phyloP scores from a whole-genome alignment of 2,113 vertebrate species.

The Pampusana beccarii region DNA sequence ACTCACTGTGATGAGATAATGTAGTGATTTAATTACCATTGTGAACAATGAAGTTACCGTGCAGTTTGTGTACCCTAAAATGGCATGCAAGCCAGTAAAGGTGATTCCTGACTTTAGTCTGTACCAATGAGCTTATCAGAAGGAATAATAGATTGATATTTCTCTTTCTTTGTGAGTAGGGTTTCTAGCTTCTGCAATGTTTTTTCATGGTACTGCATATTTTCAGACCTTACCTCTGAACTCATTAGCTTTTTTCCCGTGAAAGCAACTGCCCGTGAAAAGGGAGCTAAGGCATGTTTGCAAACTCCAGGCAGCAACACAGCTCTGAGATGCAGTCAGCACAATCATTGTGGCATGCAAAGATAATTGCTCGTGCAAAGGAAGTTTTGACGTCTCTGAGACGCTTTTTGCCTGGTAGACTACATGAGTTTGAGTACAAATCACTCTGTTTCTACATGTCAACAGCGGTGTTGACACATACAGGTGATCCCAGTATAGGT shows the following conservation, averaged over 20 bases:
- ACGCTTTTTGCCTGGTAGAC: slow-evolving; percentile 2
- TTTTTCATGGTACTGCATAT: not conserved
- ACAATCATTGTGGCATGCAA: slow-evolving; percentile 26
- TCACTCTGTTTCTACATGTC: not conserved
- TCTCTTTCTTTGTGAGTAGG: not conserved
- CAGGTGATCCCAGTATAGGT: not conserved
- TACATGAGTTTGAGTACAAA: not conserved
- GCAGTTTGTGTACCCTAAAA: slow-evolving; percentile 55
- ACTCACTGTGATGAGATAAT: slow-evolving; percentile 70
- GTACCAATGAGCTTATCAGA: not conserved
- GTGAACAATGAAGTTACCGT: slow-evolving; percentile 63
- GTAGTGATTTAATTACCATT: slow-evolving; percentile 64
- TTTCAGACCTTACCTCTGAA: slow-evolving; percentile 23
- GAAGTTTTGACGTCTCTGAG: not conserved
- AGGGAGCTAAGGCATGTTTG: slow-evolving; percentile 41
- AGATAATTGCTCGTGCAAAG: slow-evolving; percentile 27
- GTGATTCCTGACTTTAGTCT: slow-evolving; percentile 28
- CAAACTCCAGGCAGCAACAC: slow-evolving; percentile 25
- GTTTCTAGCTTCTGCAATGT: not conserved
- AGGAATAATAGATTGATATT: slow-evolving; percentile 8
- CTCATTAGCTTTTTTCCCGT: slow-evolving; percentile 17
- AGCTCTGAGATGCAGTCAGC: slow-evolving; percentile 2
- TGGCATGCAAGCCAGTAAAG: slow-evolving; percentile 8
- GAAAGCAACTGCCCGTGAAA: not conserved
- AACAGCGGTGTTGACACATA: not conserved